Evolutionary conservation across 2,797 vertebrate genomes (phyloP).

Genomic region (Chelmon rostratus): DNA sequence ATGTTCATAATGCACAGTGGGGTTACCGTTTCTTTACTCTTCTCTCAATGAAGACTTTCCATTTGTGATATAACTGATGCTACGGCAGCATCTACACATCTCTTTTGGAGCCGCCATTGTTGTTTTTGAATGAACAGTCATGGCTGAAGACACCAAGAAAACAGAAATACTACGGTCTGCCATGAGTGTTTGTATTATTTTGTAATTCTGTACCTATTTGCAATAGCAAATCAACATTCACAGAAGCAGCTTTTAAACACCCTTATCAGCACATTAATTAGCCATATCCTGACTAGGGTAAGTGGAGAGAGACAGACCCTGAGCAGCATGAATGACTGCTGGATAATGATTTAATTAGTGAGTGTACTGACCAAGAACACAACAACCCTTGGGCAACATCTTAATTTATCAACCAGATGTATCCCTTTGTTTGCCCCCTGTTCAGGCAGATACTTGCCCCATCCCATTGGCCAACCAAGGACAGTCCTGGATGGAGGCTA

Average conservation of each 20-base stretch:
- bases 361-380: slow-evolving; percentile 35
- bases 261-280: slow-evolving; percentile 31
- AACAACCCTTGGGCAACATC: slow-evolving; percentile 65
- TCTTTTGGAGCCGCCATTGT: too few relatives aligned
- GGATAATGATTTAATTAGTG: slow-evolving; percentile 57
- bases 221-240: background rate
- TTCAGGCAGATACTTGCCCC: slow-evolving; percentile 31
- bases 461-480: slow-evolving; percentile 36
- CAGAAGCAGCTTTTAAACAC: slow-evolving; percentile 8
- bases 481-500: slow-evolving; percentile 49
- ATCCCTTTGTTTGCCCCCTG: slow-evolving; percentile 43
- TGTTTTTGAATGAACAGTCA: too few relatives aligned
- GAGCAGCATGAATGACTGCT: slow-evolving; percentile 41
- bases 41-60: too few relatives aligned
- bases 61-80: too few relatives aligned
- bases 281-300: slow-evolving; percentile 12
- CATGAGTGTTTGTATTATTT: background rate
- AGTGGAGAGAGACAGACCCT: slow-evolving; percentile 23
- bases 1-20: too few relatives aligned
- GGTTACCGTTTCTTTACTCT: too few relatives aligned
- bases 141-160: background rate
- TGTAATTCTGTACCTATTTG: background rate
- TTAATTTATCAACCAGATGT: slow-evolving; percentile 58
- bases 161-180: background rate
- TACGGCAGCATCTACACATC: too few relatives aligned